Conservation (phyloP, 2,797 vertebrate genomes). For the Sciurus carolinensis region DNA sequence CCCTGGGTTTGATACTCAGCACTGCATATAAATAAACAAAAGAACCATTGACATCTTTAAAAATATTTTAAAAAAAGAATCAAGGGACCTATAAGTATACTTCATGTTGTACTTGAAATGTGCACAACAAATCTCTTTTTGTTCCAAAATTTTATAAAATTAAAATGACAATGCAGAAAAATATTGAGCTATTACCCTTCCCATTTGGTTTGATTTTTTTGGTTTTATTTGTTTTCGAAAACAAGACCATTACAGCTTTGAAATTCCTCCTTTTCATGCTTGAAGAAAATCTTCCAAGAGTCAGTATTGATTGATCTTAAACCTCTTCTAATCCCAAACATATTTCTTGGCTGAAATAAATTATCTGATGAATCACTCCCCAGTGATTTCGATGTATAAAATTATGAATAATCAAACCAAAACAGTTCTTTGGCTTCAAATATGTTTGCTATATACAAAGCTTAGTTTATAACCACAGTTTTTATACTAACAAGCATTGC, state of each 20-base stretch:
- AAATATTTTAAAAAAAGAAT: background rate
- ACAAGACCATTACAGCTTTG: constrained; percentile 10
- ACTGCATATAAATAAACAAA: no score
- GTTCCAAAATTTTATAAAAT: background rate
- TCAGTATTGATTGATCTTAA: background rate
- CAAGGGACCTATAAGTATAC: background rate
- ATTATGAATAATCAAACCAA: constrained; percentile 43
- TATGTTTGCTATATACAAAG: background rate
- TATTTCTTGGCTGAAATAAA: constrained; percentile 34
- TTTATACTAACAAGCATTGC: constrained; percentile 56
- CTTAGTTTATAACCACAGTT: constrained; percentile 43
- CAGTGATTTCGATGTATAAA: constrained; percentile 59
- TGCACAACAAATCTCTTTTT: background rate
- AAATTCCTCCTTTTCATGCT: constrained; percentile 45
- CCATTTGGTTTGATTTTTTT: background rate
- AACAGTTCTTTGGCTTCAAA: constrained; percentile 58
- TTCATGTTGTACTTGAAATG: background rate
- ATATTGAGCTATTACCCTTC: background rate
- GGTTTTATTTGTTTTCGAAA: background rate
- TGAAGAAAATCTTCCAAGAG: constrained; percentile 38
- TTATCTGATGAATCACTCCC: constrained; percentile 42
- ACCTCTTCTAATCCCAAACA: constrained; percentile 11
- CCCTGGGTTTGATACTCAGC: no score
- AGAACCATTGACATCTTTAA: no score
- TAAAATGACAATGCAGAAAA: constrained; percentile 31